These are phyloP conservation scores for Enteromius anoplus DNA, from an alignment of 2,797 vertebrate genomes.

Conservation along the genomic window DNA sequence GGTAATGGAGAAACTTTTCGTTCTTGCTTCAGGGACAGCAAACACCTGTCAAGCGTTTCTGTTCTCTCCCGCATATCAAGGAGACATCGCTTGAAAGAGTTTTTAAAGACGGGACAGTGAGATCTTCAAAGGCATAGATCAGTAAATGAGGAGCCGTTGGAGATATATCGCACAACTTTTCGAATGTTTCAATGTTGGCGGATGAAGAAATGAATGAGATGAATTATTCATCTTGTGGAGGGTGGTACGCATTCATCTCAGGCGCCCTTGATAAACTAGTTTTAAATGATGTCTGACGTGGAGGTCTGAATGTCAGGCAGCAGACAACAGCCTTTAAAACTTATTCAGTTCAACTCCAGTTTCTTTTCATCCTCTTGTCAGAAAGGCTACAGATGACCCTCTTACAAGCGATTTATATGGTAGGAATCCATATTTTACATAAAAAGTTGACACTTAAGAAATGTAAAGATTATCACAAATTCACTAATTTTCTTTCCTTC, in stretches of 20 bases:
- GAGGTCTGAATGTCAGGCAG: constrained; percentile 20
- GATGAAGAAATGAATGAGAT: constrained; percentile 41
- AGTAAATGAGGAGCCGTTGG: constrained; percentile 26
- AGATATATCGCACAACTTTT: constrained; percentile 29
- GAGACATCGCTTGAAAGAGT: constrained; percentile 44
- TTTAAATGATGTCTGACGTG: constrained; percentile 51
- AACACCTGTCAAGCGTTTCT: constrained; percentile 64
- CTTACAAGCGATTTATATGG: constrained; percentile 2
- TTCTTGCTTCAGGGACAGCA: constrained; percentile 58
- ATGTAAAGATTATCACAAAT: not conserved
- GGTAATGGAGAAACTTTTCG: constrained; percentile 67
- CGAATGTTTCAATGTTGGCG: constrained; percentile 28
- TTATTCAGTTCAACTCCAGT: not conserved
- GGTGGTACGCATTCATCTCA: constrained; percentile 47
- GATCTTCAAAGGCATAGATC: constrained; percentile 35
- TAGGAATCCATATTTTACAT: not conserved
- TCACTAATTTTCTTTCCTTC: not conserved
- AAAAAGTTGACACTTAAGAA: not conserved
- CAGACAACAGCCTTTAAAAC: constrained; percentile 18
- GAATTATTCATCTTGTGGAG: constrained; percentile 52
- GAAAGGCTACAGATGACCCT: not conserved
- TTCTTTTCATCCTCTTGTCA: constrained; percentile 1
- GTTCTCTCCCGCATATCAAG: constrained; percentile 52
- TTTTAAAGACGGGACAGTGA: constrained; percentile 42
- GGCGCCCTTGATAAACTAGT: constrained; percentile 52